phyloP scores from a whole-genome alignment of 2,113 vertebrate species.

The Cryptoleucopteryx plumbea region DNA sequence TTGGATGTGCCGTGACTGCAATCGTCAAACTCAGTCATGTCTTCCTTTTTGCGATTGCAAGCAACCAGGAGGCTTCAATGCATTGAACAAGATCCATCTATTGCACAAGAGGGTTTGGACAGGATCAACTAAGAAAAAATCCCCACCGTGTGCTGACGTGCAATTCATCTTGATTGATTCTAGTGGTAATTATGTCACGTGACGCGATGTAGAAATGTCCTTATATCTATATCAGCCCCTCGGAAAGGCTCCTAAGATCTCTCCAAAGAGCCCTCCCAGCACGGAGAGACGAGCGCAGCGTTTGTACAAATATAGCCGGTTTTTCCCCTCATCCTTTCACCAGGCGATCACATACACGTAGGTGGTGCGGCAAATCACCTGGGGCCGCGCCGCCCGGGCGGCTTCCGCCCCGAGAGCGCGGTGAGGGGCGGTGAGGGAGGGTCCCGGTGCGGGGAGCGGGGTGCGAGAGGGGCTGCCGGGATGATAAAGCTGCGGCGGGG shows the following conservation, averaged over 20 bases:
- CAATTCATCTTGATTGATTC: slow-evolving; percentile 99
- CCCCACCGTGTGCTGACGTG: slow-evolving; percentile 97
- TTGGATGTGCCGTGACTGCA: slow-evolving; percentile 90
- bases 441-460: too few species aligned
- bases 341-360: neutral
- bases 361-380: slow-evolving; percentile 32
- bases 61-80: slow-evolving; percentile 82
- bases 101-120: slow-evolving; percentile 89
- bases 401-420: too few species aligned
- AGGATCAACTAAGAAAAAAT: slow-evolving; percentile 93
- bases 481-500: too few species aligned
- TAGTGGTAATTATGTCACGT: slow-evolving; percentile 99
- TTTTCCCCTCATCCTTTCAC: neutral
- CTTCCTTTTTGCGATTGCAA: slow-evolving; percentile 81
- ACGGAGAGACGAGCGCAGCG: slow-evolving; percentile 61
- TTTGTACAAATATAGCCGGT: neutral
- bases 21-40: slow-evolving; percentile 99
- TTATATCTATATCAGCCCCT: slow-evolving; percentile 98
- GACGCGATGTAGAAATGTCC: slow-evolving; percentile 98
- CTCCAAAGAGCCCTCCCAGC: slow-evolving; percentile 83
- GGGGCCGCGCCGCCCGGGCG: too few species aligned
- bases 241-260: slow-evolving; percentile 79
- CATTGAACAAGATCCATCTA: slow-evolving; percentile 97
- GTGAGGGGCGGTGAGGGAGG: too few species aligned
- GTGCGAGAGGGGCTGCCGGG: too few species aligned